These are phyloP conservation scores for Rhadinocentrus ornatus DNA, from an alignment of 2,797 vertebrate species.

Conservation along the genomic window DNA sequence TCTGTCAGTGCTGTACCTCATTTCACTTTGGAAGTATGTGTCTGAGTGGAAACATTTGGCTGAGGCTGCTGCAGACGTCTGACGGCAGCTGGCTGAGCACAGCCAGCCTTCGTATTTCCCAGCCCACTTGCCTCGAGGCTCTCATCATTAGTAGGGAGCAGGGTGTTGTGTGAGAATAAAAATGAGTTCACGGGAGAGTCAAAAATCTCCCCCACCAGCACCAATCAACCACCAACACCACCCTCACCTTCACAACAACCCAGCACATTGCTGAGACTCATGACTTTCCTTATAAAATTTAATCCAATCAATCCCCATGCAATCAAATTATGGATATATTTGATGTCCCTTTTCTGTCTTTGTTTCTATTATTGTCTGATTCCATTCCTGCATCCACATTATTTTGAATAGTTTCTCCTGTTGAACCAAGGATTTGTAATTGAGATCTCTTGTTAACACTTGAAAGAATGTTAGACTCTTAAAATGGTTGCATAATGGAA, in stretches of 20 bases:
- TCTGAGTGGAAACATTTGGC: constrained; percentile 73
- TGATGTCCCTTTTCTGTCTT: constrained; percentile 19
- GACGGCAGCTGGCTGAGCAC: constrained; percentile 53
- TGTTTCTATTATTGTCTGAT: constrained; percentile 25
- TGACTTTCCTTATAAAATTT: constrained; percentile 34
- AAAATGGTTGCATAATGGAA: background rate
- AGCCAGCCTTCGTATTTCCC: constrained; percentile 44
- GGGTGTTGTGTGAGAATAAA: constrained; percentile 65
- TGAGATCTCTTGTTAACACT: constrained; percentile 1
- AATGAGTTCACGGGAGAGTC: constrained; percentile 78
- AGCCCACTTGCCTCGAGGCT: constrained; percentile 66
- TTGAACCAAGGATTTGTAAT: constrained; percentile 21
- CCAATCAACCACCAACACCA: background rate
- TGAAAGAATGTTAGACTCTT: constrained; percentile 28
- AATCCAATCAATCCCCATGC: constrained; percentile 15
- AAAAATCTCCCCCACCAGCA: constrained; percentile 34
- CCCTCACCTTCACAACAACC: constrained; percentile 28
- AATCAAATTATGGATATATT: constrained; percentile 17
- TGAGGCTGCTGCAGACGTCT: constrained; percentile 61
- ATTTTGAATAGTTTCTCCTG: constrained; percentile 6
- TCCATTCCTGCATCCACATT: background rate
- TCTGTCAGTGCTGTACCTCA: constrained; percentile 45
- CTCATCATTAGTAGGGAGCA: constrained; percentile 67
- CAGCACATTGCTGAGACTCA: constrained; percentile 6
- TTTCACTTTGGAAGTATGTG: constrained; percentile 42